A percentile compares a stretch with the other conserved stretches of the same genome.
Conservation (phyloP, 1,140 invertebrate species). For the Drosophila rhopaloa region DNA sequence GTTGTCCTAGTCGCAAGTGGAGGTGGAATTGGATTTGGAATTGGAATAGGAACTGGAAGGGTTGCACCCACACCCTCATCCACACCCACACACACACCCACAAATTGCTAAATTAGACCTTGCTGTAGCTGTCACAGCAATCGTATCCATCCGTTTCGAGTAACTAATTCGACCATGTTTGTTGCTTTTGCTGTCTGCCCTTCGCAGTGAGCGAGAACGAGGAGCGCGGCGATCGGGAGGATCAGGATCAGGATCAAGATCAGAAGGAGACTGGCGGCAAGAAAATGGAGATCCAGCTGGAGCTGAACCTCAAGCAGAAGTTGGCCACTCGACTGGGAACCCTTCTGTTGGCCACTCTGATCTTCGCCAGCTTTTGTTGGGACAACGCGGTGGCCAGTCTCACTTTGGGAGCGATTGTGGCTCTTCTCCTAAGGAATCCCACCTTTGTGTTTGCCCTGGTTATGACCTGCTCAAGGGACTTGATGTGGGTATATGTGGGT, state of each 20-base stretch:
- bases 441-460: conserved; percentile 57
- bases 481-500: conserved; percentile 53
- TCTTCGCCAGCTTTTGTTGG: conserved; percentile 53
- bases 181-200: conserved; percentile 26
- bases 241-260: conserved; percentile 16
- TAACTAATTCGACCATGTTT: conserved; percentile 31
- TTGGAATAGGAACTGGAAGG: not conserved
- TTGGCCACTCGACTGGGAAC: conserved; percentile 62
- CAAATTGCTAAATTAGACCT: conserved; percentile 10
- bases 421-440: conserved; percentile 63
- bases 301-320: conserved; percentile 75
- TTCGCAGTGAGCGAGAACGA: conserved; percentile 54
- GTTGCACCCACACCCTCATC: not conserved
- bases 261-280: conserved; percentile 29
- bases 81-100: too few species aligned
- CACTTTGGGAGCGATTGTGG: conserved; percentile 59
- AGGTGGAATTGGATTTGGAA: not conserved
- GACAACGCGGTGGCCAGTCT: conserved; percentile 58
- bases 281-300: conserved; percentile 73
- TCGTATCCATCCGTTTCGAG: conserved; percentile 8
- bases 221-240: conserved; percentile 22
- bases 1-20: conserved; percentile 36
- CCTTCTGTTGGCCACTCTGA: conserved; percentile 41
- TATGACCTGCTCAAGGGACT: conserved; percentile 60
- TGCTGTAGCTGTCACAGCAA: conserved; percentile 31